Percentiles rank a stretch among this genome's conserved stretches.
Conservation (phyloP, 2,888 invertebrate species). For the Pristionchus exspectatus region DNA sequence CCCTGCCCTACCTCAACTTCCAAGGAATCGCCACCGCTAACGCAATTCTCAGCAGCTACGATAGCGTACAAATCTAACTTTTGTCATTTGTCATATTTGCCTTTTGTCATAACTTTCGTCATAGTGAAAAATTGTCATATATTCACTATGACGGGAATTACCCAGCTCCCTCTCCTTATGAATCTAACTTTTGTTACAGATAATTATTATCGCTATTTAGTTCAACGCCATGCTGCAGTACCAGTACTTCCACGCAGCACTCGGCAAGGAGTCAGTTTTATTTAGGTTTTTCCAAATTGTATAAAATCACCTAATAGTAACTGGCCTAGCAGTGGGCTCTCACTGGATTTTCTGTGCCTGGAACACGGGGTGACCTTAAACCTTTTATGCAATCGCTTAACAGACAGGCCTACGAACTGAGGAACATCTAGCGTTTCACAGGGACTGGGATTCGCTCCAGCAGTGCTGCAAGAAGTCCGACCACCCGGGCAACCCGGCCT, state of each 20-base stretch:
- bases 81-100: too few species aligned
- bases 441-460: slow-evolving; percentile 66
- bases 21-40: slow-evolving; percentile 74
- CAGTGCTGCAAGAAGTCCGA: slow-evolving; percentile 61
- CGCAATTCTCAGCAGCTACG: slow-evolving; percentile 68
- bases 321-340: too few species aligned
- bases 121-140: too few species aligned
- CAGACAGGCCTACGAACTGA: too few species aligned
- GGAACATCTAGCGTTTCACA: too few species aligned
- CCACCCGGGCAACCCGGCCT: slow-evolving; percentile 58
- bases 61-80: not conserved
- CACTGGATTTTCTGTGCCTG: too few species aligned
- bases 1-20: slow-evolving; percentile 64
- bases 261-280: slow-evolving; percentile 63
- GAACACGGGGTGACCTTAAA: too few species aligned
- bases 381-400: too few species aligned
- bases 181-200: not conserved
- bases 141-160: too few species aligned
- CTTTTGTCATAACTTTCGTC: too few species aligned
- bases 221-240: slow-evolving; percentile 67
- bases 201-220: slow-evolving; percentile 47
- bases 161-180: too few species aligned
- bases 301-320: too few species aligned
- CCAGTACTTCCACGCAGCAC: slow-evolving; percentile 69
- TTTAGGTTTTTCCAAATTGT: not conserved